phyloP scores from a whole-genome alignment of 2,113 vertebrate genomes.

The Gavia stellata region DNA sequence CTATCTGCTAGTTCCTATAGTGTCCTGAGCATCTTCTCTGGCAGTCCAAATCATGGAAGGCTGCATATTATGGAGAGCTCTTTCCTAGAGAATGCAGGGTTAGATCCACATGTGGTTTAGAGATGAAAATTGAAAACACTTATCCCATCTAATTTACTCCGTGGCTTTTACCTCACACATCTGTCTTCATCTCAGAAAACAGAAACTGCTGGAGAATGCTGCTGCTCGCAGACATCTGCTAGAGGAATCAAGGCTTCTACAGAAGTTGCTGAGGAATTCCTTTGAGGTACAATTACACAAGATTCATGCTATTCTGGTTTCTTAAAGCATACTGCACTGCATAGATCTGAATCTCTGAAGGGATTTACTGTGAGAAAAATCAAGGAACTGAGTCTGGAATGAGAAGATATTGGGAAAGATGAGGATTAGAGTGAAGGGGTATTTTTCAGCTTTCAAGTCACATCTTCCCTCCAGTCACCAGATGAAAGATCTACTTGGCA shows the following conservation, averaged over 20 bases:
- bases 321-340: not conserved
- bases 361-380: not conserved
- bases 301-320: not conserved
- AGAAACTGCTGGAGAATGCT: slow-evolving; percentile 74
- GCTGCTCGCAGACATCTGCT: slow-evolving; percentile 64
- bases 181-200: slow-evolving; percentile 67
- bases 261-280: slow-evolving; percentile 80
- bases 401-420: not conserved
- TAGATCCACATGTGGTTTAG: not conserved
- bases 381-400: not conserved
- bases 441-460: not conserved
- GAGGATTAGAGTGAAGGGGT: not conserved
- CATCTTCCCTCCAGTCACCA: not conserved
- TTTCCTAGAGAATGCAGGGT: not conserved
- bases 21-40: not conserved
- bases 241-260: slow-evolving; percentile 76
- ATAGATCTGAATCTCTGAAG: not conserved
- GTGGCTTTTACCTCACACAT: not conserved
- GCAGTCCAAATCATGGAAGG: not conserved
- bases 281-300: slow-evolving; percentile 74
- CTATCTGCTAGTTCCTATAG: not conserved
- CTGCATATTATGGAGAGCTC: not conserved
- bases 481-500: not conserved
- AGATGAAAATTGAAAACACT: not conserved
- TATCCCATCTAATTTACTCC: not conserved